These are phyloP conservation scores for Trogon surrucura DNA, from an alignment of 2,113 vertebrate genomes.

Conservation along the genomic window DNA sequence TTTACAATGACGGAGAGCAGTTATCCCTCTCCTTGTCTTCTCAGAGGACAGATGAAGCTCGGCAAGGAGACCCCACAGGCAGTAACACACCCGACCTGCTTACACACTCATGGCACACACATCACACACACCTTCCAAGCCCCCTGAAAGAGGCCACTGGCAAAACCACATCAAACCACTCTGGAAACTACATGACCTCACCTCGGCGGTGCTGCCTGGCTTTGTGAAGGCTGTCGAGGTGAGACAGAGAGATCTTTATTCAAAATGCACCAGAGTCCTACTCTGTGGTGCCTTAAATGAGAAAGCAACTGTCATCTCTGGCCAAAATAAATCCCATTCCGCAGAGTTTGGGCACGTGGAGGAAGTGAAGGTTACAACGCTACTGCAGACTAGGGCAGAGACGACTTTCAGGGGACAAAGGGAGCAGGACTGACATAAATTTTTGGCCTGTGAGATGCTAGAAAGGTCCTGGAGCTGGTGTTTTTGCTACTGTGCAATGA, in stretches of 20 bases:
- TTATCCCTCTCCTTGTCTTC: background rate
- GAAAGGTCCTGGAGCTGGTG: background rate
- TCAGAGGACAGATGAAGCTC: background rate
- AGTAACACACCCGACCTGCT: background rate
- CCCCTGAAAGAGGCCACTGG: background rate
- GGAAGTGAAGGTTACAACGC: background rate
- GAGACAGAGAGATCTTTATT: background rate
- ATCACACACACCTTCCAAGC: background rate
- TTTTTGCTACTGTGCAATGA: background rate
- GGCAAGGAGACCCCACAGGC: background rate
- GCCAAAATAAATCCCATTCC: background rate
- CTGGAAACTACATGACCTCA: background rate
- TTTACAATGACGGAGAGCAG: background rate
- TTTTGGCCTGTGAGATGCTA: background rate
- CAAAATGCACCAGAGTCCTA: background rate
- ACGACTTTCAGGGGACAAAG: background rate
- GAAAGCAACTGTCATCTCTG: background rate
- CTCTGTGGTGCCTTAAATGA: background rate
- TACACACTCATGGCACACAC: background rate
- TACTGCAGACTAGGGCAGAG: background rate
- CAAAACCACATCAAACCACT: background rate
- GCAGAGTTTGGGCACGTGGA: background rate
- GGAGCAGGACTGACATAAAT: background rate
- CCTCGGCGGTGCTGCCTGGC: background rate
- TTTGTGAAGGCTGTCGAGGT: background rate